phyloP scores from a whole-genome alignment of 1,140 invertebrate genomes.

The Nephila pilipes region DNA sequence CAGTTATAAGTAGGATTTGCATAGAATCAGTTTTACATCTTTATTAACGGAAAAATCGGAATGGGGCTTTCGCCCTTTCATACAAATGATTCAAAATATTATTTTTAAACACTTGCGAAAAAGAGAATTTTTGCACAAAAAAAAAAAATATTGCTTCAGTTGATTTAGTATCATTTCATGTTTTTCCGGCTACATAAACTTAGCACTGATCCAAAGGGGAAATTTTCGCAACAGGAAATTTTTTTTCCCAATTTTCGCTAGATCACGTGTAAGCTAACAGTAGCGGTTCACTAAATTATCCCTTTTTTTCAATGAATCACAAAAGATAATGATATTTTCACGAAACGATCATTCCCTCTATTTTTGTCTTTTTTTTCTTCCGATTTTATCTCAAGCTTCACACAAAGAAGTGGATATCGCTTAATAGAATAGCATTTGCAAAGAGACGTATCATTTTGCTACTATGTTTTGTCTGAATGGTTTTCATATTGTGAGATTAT shows the following conservation, averaged over 20 bases:
- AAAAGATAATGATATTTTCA: not conserved
- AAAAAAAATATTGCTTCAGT: not conserved
- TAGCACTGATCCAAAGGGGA: not conserved
- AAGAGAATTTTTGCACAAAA: too few relatives aligned
- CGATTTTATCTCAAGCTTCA: not conserved
- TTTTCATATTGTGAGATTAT: too few relatives aligned
- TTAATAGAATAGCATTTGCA: not conserved
- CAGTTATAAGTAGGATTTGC: too few relatives aligned
- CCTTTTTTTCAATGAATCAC: not conserved
- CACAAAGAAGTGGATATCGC: not conserved
- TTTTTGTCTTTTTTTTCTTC: not conserved
- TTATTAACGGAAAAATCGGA: too few relatives aligned
- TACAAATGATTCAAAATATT: too few relatives aligned
- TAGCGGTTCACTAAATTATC: not conserved
- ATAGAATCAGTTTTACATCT: too few relatives aligned
- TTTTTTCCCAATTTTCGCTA: not conserved
- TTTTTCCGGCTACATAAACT: not conserved
- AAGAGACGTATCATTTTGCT: not conserved
- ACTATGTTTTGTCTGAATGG: not conserved
- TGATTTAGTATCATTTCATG: not conserved
- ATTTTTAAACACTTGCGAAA: too few relatives aligned
- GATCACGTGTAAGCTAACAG: not conserved
- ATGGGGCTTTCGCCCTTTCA: too few relatives aligned
- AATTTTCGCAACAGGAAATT: not conserved
- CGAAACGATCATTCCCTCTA: not conserved